Evolutionary conservation across 2,888 invertebrate genomes (phyloP).

Genomic region (Cosmopolites sordidus): DNA sequence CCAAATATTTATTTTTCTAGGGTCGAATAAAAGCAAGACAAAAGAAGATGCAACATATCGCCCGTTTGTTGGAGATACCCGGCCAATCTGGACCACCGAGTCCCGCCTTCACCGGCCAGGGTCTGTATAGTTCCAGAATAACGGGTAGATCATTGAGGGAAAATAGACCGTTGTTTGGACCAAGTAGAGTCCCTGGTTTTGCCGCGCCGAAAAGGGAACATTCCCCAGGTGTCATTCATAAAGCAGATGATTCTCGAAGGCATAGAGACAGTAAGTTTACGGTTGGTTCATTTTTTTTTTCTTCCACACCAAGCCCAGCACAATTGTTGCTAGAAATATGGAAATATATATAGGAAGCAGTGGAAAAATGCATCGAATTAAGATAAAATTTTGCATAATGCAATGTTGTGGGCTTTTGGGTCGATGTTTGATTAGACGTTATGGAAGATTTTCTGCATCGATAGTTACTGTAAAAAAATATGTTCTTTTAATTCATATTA

Average conservation of each 20-base stretch:
- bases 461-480: too few species aligned
- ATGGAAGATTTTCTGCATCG: too few species aligned
- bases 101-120: constrained; percentile 48
- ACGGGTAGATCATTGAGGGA: constrained; percentile 41
- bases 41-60: constrained; percentile 95
- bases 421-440: too few species aligned
- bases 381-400: too few species aligned
- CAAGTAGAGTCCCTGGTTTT: constrained; percentile 42
- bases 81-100: constrained; percentile 52
- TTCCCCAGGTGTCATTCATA: constrained; percentile 45
- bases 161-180: constrained; percentile 44
- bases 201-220: constrained; percentile 48
- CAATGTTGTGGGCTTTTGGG: too few species aligned
- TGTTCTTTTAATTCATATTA: too few species aligned
- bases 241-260: constrained; percentile 38
- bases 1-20: constrained; percentile 45
- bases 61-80: constrained; percentile 82
- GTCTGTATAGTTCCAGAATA: constrained; percentile 39
- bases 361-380: too few species aligned
- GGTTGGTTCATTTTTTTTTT: too few species aligned
- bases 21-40: constrained; percentile 92
- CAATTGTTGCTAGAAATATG: too few species aligned
- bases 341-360: too few species aligned
- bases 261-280: constrained; percentile 27
- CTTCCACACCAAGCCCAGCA: too few species aligned